Evolutionary conservation across 2,888 invertebrate genomes (phyloP).

Genomic region (Bimastos eiseni): DNA sequence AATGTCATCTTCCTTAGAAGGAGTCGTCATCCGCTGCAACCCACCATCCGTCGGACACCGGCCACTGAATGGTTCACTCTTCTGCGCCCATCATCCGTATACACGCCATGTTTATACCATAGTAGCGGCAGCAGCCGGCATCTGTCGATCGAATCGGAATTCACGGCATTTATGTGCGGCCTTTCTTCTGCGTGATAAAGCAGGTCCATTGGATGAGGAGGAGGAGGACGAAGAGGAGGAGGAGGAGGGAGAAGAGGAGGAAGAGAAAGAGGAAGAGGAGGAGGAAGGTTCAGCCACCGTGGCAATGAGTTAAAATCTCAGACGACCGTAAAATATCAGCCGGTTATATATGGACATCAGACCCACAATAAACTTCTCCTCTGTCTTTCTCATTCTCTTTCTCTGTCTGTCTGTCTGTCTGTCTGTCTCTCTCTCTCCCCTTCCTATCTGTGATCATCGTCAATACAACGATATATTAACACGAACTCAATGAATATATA

Average conservation of each 20-base stretch:
- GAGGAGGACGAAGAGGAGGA: too few species aligned
- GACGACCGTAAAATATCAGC: not conserved
- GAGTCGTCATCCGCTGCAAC: too few species aligned
- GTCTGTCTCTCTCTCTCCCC: not conserved
- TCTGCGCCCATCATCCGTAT: not conserved
- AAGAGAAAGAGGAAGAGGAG: too few species aligned
- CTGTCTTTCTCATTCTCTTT: too few species aligned
- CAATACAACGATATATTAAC: not conserved
- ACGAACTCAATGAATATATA: not conserved
- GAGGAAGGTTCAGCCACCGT: not conserved
- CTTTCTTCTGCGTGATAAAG: not conserved
- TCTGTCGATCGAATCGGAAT: constrained; percentile 6
- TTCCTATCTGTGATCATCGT: not conserved
- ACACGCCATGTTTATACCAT: not conserved
- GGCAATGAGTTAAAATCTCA: constrained; percentile 13
- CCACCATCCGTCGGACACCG: not conserved
- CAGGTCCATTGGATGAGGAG: too few species aligned
- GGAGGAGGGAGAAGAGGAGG: too few species aligned
- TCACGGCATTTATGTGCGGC: constrained; percentile 6
- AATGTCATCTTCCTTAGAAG: not conserved
- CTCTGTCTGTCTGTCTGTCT: too few species aligned
- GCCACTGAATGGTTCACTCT: too few species aligned
- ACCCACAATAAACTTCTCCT: not conserved
- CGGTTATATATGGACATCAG: not conserved
- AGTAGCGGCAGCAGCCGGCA: not conserved